phyloP scores from a whole-genome alignment of 2,888 invertebrate species.

The Sisyra nigra region DNA sequence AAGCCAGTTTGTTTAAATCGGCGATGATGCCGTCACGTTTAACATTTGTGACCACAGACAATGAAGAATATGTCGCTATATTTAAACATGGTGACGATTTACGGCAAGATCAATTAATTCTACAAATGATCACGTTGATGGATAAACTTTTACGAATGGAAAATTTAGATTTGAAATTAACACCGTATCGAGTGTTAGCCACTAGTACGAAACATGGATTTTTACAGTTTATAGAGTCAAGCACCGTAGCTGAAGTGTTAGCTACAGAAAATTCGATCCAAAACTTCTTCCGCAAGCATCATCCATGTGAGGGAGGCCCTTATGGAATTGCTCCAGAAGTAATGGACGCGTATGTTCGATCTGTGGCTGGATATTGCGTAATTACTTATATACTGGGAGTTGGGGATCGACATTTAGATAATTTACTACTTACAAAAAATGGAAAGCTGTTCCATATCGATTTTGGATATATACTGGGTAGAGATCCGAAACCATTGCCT shows the following conservation, averaged over 20 bases:
- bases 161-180: conserved; percentile 89
- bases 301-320: conserved; percentile 74
- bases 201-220: conserved; percentile 94
- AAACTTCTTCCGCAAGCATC: conserved; percentile 81
- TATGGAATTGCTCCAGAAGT: conserved; percentile 86
- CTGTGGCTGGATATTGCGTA: conserved; percentile 95
- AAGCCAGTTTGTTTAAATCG: conserved; percentile 89
- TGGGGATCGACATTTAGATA: conserved; percentile 95
- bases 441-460: conserved; percentile 95
- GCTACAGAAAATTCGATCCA: conserved; percentile 78
- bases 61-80: conserved; percentile 81
- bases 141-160: conserved; percentile 86
- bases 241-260: conserved; percentile 82
- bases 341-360: conserved; percentile 93
- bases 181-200: conserved; percentile 89
- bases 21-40: conserved; percentile 89
- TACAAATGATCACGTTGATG: conserved; percentile 98
- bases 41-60: conserved; percentile 69
- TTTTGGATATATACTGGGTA: conserved; percentile 93
- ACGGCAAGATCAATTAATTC: conserved; percentile 89
- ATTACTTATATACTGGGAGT: conserved; percentile 96
- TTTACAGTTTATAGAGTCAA: conserved; percentile 87
- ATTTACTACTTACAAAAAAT: conserved; percentile 75
- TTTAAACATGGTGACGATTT: conserved; percentile 97
- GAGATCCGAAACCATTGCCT: conserved; percentile 97